phyloP scores from a whole-genome alignment of 2,888 invertebrate species.

The Sminthurinus aureus region DNA sequence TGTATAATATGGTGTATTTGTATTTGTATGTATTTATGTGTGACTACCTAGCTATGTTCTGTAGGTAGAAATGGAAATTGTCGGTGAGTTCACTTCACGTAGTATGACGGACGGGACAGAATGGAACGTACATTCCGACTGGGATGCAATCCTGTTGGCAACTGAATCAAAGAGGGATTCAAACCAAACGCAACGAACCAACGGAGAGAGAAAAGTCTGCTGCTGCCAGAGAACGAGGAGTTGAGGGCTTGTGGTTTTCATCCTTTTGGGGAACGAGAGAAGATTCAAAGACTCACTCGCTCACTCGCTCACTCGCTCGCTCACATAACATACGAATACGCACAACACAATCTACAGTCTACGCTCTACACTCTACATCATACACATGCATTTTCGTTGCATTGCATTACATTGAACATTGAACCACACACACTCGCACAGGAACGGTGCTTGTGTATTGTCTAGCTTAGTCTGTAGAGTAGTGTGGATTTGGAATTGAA shows the following conservation, averaged over 20 bases:
- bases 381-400: background rate
- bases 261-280: slow-evolving; percentile 37
- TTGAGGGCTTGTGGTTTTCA: slow-evolving; percentile 40
- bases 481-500: no score
- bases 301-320: slow-evolving; percentile 1
- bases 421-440: slow-evolving; percentile 4
- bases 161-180: slow-evolving; percentile 29
- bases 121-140: slow-evolving; percentile 30
- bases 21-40: no score
- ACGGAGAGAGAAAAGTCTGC: background rate
- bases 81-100: slow-evolving; percentile 18
- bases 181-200: background rate
- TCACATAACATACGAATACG: no score
- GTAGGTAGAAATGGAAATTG: background rate
- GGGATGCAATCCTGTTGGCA: slow-evolving; percentile 34
- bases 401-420: no score
- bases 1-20: no score
- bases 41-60: background rate
- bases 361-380: background rate
- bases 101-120: slow-evolving; percentile 33
- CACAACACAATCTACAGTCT: no score
- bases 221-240: slow-evolving; percentile 25
- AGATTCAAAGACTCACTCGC: slow-evolving; percentile 23
- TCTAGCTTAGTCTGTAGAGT: no score
- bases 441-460: no score